phyloP scores from a whole-genome alignment of 2,797 vertebrate genomes.

The Amblyopsis hoosieri region DNA sequence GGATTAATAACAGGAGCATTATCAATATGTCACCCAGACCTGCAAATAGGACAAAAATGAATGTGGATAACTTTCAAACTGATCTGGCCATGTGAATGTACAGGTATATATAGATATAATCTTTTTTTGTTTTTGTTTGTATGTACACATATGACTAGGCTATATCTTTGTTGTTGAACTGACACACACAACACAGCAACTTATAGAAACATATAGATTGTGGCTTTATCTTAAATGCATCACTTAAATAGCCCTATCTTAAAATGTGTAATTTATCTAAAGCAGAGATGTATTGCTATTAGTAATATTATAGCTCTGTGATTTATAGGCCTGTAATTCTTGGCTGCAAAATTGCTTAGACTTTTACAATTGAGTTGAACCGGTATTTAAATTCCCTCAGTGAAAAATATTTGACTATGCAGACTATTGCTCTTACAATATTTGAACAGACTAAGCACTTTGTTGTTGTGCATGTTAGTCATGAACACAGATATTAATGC shows the following conservation, averaged over 20 bases:
- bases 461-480: constrained; percentile 22
- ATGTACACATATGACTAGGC: background rate
- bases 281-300: background rate
- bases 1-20: background rate
- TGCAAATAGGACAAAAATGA: background rate
- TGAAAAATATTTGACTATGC: constrained; percentile 43
- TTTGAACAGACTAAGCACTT: constrained; percentile 64
- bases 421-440: constrained; percentile 52
- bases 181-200: too few species aligned
- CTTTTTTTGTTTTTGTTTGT: background rate
- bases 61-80: background rate
- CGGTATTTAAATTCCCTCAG: constrained; percentile 53
- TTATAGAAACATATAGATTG: background rate
- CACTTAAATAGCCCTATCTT: background rate
- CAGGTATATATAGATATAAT: background rate
- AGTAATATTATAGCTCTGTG: background rate
- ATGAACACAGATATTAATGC: constrained; percentile 21
- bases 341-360: constrained; percentile 36
- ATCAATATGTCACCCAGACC: background rate
- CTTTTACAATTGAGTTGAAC: constrained; percentile 47
- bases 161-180: background rate
- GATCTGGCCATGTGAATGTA: background rate
- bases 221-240: background rate
- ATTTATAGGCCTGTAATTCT: background rate
- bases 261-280: background rate